Evolutionary conservation across 2,797 vertebrate genomes (phyloP), one percentile per base, ranked within the genome.

Genomic region (Arctocebus calabarensis): DNA sequence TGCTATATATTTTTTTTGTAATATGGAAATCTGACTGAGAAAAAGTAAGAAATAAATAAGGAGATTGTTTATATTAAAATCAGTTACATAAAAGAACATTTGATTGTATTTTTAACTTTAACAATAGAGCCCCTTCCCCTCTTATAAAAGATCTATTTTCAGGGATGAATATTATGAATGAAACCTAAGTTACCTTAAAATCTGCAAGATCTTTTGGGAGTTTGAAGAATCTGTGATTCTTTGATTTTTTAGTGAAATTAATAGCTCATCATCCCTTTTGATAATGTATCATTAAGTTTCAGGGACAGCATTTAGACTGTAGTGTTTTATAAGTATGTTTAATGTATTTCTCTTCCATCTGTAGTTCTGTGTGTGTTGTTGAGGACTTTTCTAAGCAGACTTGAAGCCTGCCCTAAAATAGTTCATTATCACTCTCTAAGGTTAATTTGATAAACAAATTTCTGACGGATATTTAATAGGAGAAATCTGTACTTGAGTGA

Each of bases 401-500:
- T 37, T 77, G n/a, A 96, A 29, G 20, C 48, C 86, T 95, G 5
- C 84, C 62, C 61, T 84, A 55, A 82, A 83, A 84, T 7, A 92
- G 34, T 37, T 17, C 64, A 88, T n/a, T 94, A 55, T 86, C 16
- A 61, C 14, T 79, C 13, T 92, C 23, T 88, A 90, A 94, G 29
- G 75, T 93, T 81, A 96, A 91, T 85, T 89, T 70, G 61, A 88
- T 87, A 88, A 94, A 52, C 8, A 37, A 5, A 83, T 81, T 94
- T 95, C 43, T 83, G 64, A 77, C 75, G 23, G 25, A 61, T 22
- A 5, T 96, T 82, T 77, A 74, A 11, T 84, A 68, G 32, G 25
- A 90, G 29, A 91, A 92, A 92, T 83, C 73, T 73, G 32, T 14
- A 75, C 90, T 95, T 96, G 74, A 43, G 62, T 95, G 84, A 57